These are phyloP conservation scores for Melangyna quadrimaculata DNA, from an alignment of 2,888 invertebrate genomes.

Conservation along the genomic window DNA sequence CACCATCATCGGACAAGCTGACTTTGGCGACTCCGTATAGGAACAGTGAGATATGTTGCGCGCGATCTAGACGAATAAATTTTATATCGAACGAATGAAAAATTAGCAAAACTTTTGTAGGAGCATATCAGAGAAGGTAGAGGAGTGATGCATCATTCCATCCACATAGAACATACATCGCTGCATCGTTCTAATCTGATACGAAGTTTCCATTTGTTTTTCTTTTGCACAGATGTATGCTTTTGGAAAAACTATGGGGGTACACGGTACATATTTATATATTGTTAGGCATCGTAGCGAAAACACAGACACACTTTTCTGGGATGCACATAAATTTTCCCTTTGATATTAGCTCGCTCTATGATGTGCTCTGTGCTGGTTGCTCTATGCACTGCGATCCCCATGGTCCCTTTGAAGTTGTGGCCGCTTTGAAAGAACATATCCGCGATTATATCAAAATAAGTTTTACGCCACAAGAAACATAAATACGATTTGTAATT, in stretches of 20 bases:
- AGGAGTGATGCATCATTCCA: background rate
- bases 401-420: constrained; percentile 65
- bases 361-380: background rate
- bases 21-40: constrained; percentile 26
- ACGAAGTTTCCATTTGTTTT: constrained; percentile 58
- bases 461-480: constrained; percentile 65
- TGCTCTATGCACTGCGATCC: background rate
- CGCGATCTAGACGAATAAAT: constrained; percentile 67
- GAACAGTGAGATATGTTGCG: constrained; percentile 61
- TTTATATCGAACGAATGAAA: constrained; percentile 53
- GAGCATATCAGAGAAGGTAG: background rate
- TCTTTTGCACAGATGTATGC: constrained; percentile 50
- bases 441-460: constrained; percentile 71
- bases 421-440: constrained; percentile 50
- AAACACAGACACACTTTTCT: constrained; percentile 12
- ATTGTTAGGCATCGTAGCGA: constrained; percentile 1
- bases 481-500: constrained; percentile 68
- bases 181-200: constrained; percentile 62
- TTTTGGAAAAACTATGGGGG: constrained; percentile 53
- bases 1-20: background rate
- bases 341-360: constrained; percentile 32
- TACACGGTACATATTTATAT: background rate
- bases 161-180: constrained; percentile 16
- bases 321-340: constrained; percentile 51
- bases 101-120: constrained; percentile 37